phyloP scores from a whole-genome alignment of 2,797 vertebrate species.

The Loris lydekkerianus region DNA sequence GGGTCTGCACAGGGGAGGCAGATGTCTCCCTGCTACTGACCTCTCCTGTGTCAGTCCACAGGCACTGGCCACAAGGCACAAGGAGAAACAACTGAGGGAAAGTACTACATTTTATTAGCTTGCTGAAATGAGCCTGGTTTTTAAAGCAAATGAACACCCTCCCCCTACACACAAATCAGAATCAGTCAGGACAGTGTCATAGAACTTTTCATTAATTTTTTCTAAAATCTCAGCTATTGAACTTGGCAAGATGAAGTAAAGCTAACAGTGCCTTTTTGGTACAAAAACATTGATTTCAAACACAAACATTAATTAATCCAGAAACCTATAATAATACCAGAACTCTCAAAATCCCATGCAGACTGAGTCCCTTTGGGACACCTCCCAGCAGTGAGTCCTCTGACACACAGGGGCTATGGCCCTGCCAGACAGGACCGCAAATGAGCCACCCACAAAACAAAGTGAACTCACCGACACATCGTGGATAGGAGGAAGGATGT shows the following conservation, averaged over 20 bases:
- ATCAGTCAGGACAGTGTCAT: neutral
- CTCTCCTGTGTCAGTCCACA: neutral
- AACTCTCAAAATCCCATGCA: neutral
- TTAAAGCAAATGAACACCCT: neutral
- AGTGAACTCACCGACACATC: slow-evolving; percentile 80
- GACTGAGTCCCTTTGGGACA: neutral
- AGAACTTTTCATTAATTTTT: neutral
- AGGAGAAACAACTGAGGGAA: neutral
- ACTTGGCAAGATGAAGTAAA: slow-evolving; percentile 45
- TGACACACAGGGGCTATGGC: neutral
- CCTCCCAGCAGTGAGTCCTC: neutral
- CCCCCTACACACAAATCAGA: neutral
- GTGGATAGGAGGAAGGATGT: neutral
- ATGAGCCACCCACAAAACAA: slow-evolving; percentile 22
- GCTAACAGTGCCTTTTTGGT: neutral
- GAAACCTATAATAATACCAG: neutral
- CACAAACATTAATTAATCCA: slow-evolving; percentile 40
- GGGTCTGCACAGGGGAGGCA: neutral
- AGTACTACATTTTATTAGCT: neutral
- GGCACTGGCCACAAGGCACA: neutral
- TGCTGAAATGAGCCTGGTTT: neutral
- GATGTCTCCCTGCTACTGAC: neutral
- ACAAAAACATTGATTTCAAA: slow-evolving; percentile 39
- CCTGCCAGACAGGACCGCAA: neutral
- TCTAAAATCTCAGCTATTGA: slow-evolving; percentile 33